A percentile compares a stretch with the other conserved stretches of the same genome.
Conservation (phyloP, 2,888 invertebrate species). For the Papilio protenor region DNA sequence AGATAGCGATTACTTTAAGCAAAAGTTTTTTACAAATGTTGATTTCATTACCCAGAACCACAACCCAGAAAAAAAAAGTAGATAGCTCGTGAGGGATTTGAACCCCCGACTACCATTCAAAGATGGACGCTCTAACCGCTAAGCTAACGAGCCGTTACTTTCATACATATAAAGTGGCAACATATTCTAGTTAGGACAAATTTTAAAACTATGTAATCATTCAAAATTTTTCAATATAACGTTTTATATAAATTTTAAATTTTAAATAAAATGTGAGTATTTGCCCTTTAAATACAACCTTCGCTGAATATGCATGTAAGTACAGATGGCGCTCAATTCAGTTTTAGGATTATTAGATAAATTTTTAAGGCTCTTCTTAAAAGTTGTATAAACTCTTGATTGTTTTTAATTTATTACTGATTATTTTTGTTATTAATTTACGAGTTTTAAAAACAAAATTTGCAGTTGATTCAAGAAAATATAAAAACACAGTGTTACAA, state of each 20-base stretch:
- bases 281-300: background rate
- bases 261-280: background rate
- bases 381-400: background rate
- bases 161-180: background rate
- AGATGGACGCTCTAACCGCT: constrained; percentile 20
- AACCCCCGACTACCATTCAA: constrained; percentile 13
- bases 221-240: background rate
- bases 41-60: too few species aligned
- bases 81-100: constrained; percentile 24
- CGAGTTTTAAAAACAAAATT: background rate
- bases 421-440: background rate
- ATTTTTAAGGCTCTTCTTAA: background rate
- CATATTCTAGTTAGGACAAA: background rate
- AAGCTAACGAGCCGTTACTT: constrained; percentile 1
- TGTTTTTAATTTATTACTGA: too few species aligned
- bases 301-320: background rate
- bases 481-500: background rate
- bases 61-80: too few species aligned
- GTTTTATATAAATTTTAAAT: too few species aligned
- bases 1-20: too few species aligned
- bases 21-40: too few species aligned
- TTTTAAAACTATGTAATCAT: background rate
- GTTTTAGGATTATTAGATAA: background rate
- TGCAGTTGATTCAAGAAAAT: background rate
- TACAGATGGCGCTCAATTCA: constrained; percentile 1